phyloP scores from a whole-genome alignment of 64 coral and sea anemone species.

The Actinia equina region DNA sequence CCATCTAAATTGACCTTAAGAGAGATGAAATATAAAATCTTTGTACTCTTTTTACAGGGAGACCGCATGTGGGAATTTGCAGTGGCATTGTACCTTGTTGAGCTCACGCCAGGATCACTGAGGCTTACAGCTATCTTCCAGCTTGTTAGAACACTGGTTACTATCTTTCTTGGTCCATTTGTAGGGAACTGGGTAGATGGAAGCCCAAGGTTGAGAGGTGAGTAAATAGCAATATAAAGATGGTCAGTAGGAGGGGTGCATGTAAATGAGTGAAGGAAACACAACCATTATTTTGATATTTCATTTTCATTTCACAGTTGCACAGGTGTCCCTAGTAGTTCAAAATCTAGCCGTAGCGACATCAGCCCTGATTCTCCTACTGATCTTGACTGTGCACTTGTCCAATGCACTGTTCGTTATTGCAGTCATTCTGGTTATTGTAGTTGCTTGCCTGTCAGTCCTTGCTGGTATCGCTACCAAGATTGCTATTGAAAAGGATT shows the following conservation, averaged over 20 bases:
- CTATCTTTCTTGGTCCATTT: slow-evolving; percentile 80
- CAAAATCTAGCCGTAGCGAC: slow-evolving; percentile 80
- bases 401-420: slow-evolving; percentile 14
- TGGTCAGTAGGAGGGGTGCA: too few species aligned
- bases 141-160: slow-evolving; percentile 47
- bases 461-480: slow-evolving; percentile 86
- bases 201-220: slow-evolving; percentile 69
- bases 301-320: slow-evolving; percentile 58
- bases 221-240: too few species aligned
- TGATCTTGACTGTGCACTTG: slow-evolving; percentile 50
- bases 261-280: too few species aligned
- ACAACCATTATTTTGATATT: neutral
- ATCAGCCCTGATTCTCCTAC: slow-evolving; percentile 58
- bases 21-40: too few species aligned
- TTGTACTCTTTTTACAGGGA: slow-evolving; percentile 36
- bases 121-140: slow-evolving; percentile 74
- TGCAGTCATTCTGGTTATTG: slow-evolving; percentile 37
- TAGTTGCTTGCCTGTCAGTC: slow-evolving; percentile 78
- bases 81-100: slow-evolving; percentile 85
- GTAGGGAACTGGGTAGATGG: slow-evolving; percentile 89
- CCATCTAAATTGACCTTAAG: too few species aligned
- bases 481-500: slow-evolving; percentile 93
- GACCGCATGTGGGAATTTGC: slow-evolving; percentile 96
- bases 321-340: slow-evolving; percentile 65
- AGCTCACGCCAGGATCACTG: slow-evolving; percentile 79